Evolutionary conservation across 2,797 vertebrate genomes (phyloP).

Genomic region (Cygnus olor): DNA sequence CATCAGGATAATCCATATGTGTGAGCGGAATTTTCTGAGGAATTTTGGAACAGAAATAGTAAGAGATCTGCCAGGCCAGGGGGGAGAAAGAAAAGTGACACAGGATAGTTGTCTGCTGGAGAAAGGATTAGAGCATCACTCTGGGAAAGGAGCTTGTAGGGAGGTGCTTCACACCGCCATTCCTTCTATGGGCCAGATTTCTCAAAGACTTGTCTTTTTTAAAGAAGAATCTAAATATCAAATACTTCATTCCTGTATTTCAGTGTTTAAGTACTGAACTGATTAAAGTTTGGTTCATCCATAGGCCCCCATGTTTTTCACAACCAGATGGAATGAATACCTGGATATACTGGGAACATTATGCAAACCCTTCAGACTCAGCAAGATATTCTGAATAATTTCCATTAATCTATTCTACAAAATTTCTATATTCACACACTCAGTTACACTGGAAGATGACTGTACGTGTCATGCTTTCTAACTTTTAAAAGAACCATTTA

Average conservation of each 20-base stretch:
- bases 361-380: not conserved
- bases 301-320: not conserved
- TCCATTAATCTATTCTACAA: not conserved
- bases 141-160: not conserved
- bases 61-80: not conserved
- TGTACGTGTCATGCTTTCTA: not conserved
- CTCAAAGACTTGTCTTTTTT: not conserved
- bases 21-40: not conserved
- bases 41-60: not conserved
- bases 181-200: not conserved
- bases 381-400: constrained; percentile 10
- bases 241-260: not conserved
- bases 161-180: not conserved
- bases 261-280: not conserved
- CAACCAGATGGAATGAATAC: not conserved
- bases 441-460: not conserved
- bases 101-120: not conserved
- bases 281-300: not conserved
- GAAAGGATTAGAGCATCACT: not conserved
- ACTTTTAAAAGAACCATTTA: not conserved
- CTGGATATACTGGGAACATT: not conserved
- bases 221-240: not conserved
- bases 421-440: not conserved
- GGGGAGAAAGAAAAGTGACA: not conserved
- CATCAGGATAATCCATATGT: not conserved